Conservation (phyloP, 2,797 vertebrate species). For the Peromyscus aztecus region DNA sequence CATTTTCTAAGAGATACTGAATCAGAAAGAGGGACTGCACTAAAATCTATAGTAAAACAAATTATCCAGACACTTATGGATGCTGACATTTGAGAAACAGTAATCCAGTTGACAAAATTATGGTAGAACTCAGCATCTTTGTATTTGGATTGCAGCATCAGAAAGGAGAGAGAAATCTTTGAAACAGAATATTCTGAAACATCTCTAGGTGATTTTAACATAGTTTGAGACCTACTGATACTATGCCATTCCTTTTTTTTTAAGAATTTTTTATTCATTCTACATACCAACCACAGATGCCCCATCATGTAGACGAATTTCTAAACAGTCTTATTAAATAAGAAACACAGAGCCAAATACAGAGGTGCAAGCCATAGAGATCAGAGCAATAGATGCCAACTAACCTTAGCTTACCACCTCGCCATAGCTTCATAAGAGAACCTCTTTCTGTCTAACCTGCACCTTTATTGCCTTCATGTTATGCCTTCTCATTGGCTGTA, state of each 20-base stretch:
- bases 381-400: too few species aligned
- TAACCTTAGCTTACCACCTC: too few species aligned
- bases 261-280: too few species aligned
- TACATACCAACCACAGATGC: too few species aligned
- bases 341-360: too few species aligned
- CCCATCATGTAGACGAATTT: too few species aligned
- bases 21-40: neutral
- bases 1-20: neutral
- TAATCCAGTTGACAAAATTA: neutral
- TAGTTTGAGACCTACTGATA: neutral
- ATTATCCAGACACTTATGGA: neutral
- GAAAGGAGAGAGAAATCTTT: neutral
- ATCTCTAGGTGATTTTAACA: neutral
- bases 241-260: neutral
- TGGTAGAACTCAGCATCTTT: neutral
- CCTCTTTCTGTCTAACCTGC: too few species aligned
- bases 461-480: too few species aligned
- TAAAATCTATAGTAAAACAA: neutral
- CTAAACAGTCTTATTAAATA: too few species aligned
- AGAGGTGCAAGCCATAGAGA: too few species aligned
- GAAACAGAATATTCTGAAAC: neutral
- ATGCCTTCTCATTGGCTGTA: too few species aligned
- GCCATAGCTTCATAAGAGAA: too few species aligned
- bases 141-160: neutral
- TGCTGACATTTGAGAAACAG: neutral